Evolutionary conservation across 2,888 invertebrate species (phyloP).

Genomic region (Pterobdella sp.): DNA sequence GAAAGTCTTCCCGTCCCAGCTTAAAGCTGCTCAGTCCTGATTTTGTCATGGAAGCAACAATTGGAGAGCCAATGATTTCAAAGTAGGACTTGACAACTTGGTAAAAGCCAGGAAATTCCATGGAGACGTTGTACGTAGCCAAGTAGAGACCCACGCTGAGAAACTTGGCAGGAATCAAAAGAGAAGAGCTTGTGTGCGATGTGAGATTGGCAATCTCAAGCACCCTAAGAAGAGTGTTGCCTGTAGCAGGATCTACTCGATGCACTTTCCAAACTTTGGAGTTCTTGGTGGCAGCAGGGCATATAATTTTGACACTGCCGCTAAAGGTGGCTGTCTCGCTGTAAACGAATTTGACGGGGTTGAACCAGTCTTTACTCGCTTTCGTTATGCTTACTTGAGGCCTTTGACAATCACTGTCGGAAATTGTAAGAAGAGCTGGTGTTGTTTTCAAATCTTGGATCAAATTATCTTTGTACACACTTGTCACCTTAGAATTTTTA

Average conservation of each 20-base stretch:
- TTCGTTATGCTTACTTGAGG: neutral
- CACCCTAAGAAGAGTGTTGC: neutral
- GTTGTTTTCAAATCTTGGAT: neutral
- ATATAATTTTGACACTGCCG: neutral
- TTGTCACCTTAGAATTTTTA: neutral
- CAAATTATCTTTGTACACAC: neutral
- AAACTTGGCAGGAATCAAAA: neutral
- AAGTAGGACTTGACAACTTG: neutral
- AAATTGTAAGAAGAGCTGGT: neutral
- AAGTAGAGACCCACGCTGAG: neutral
- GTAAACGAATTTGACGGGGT: neutral
- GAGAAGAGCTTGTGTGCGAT: neutral
- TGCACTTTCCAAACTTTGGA: neutral
- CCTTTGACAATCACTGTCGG: neutral
- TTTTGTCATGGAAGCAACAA: neutral
- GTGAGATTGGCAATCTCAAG: neutral
- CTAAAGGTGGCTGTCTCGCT: neutral
- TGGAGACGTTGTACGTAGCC: neutral
- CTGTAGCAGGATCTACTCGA: neutral
- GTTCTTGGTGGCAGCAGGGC: neutral
- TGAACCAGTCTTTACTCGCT: neutral
- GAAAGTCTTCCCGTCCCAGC: neutral
- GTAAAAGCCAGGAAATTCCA: constrained; percentile 11
- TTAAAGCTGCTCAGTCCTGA: neutral
- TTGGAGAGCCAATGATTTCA: neutral